phyloP scores from a whole-genome alignment of 1,140 invertebrate genomes.

The Monochamus saltuarius region DNA sequence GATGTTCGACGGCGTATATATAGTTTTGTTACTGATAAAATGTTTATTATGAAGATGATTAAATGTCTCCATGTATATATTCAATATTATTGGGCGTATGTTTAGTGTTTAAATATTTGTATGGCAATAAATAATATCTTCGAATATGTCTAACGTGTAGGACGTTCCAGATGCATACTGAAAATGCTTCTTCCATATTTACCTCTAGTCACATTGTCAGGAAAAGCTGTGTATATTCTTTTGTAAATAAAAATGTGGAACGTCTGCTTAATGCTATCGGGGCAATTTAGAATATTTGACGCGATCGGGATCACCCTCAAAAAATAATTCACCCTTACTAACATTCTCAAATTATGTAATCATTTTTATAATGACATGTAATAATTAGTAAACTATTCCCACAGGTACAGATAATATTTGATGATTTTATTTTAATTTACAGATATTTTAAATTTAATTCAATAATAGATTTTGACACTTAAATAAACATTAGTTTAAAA shows the following conservation, averaged over 20 bases:
- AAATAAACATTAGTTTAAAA: no score
- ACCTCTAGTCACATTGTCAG: conserved; percentile 14
- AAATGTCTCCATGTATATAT: conserved; percentile 30
- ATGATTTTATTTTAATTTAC: no score
- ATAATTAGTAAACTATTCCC: no score
- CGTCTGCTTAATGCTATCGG: conserved; percentile 15
- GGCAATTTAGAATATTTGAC: background rate
- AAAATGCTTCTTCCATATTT: conserved; percentile 21
- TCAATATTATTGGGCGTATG: conserved; percentile 14
- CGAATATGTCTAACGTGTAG: conserved; percentile 10
- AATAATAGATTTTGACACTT: no score
- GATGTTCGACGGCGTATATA: conserved; percentile 16
- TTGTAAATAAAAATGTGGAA: conserved; percentile 18
- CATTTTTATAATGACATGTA: no score
- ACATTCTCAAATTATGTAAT: conserved; percentile 5
- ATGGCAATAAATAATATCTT: conserved; percentile 36
- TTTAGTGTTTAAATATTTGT: conserved; percentile 36
- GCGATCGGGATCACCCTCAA: no score
- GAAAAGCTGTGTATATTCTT: conserved; percentile 8
- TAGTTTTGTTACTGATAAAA: conserved; percentile 40
- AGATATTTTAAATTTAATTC: no score
- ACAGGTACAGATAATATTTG: no score
- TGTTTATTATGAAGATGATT: conserved; percentile 40
- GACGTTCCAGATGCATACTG: conserved; percentile 22
- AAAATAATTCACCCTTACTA: background rate